Percentiles rank a stretch among this genome's conserved stretches.
Evolutionary conservation across 35 echinoderm and acorn worm genomes (phyloP).

Genomic region (Heliocidaris tuberculata): DNA sequence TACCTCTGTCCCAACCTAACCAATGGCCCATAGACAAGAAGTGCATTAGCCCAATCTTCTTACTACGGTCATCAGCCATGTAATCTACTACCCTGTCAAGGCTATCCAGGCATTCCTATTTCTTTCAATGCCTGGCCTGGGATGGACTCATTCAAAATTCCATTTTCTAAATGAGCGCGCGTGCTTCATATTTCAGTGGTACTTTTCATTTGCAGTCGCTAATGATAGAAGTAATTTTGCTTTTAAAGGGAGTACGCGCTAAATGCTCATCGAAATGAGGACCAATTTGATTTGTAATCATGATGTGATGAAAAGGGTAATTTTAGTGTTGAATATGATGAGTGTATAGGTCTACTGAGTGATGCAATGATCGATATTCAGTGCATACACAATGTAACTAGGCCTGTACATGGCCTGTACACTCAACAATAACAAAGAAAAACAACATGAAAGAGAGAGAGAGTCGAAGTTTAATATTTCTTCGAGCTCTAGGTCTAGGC

Average conservation of each 20-base stretch:
- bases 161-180: not conserved
- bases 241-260: not conserved
- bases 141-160: constrained; percentile 12
- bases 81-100: constrained; percentile 8
- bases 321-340: not conserved
- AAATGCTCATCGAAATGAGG: not conserved
- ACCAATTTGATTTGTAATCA: not conserved
- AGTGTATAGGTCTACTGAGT: too few species aligned
- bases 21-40: not conserved
- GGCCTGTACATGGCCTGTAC: too few species aligned
- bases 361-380: too few species aligned
- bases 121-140: not conserved
- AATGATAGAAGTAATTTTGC: not conserved
- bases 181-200: not conserved
- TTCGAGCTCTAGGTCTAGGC: too few species aligned
- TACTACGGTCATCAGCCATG: not conserved
- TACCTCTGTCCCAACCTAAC: not conserved
- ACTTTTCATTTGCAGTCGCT: not conserved
- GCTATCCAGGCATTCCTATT: not conserved
- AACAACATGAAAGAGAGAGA: too few species aligned
- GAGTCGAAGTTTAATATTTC: too few species aligned
- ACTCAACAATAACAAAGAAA: too few species aligned
- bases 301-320: not conserved
- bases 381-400: too few species aligned
- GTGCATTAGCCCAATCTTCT: not conserved